These are phyloP conservation scores for Gopherus flavomarginatus DNA, from an alignment of 2,113 vertebrate genomes.

Conservation along the genomic window DNA sequence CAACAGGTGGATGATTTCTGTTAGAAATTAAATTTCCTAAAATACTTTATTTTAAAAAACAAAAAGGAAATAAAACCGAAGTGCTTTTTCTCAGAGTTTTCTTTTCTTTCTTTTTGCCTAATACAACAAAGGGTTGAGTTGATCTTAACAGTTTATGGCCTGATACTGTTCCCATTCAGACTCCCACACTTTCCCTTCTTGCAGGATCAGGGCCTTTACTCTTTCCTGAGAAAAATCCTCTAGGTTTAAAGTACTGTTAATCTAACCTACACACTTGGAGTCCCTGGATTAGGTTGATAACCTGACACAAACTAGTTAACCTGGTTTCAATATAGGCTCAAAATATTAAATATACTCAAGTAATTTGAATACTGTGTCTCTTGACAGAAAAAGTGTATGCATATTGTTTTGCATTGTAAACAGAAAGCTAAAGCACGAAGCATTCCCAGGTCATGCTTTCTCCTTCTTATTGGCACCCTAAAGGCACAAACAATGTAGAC, in stretches of 20 bases:
- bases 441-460: background rate
- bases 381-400: background rate
- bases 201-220: background rate
- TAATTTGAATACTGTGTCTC: slow-evolving; percentile 48
- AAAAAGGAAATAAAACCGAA: background rate
- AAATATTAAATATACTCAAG: slow-evolving; percentile 31
- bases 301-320: slow-evolving; percentile 53
- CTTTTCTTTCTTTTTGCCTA: background rate
- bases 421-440: background rate
- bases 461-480: slow-evolving; percentile 27
- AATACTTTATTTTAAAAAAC: background rate
- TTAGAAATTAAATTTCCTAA: background rate
- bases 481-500: background rate
- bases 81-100: background rate
- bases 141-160: background rate
- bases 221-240: no score
- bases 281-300: slow-evolving; percentile 54
- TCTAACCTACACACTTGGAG: slow-evolving; percentile 12
- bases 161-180: background rate
- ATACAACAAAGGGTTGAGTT: background rate
- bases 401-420: background rate
- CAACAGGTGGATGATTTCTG: background rate
- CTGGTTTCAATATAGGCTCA: slow-evolving; percentile 15
- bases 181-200: background rate
- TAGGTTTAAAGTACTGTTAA: background rate